Evolutionary conservation across 2,888 invertebrate genomes (phyloP).

Genomic region (Mesorhabditis spiculigera): DNA sequence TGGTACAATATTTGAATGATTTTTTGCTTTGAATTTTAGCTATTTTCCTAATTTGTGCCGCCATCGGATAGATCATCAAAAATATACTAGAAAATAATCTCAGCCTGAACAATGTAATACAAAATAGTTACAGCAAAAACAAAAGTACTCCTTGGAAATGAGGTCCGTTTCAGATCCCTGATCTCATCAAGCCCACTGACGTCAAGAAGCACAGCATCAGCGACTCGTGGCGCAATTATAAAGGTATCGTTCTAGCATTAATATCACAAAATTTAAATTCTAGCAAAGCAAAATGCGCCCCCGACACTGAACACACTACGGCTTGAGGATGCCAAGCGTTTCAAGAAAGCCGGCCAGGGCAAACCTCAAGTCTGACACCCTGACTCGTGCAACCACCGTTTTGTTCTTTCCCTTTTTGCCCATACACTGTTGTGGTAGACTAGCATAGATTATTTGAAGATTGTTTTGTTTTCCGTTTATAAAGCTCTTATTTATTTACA

Average conservation of each 20-base stretch:
- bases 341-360: slow-evolving; percentile 52
- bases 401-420: no score
- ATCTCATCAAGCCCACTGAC: slow-evolving; percentile 19
- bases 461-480: no score
- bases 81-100: slow-evolving; percentile 7
- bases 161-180: slow-evolving; percentile 25
- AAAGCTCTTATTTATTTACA: no score
- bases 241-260: slow-evolving; percentile 19
- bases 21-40: not conserved
- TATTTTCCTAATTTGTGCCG: no score
- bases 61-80: not conserved
- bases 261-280: slow-evolving; percentile 9
- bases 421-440: no score
- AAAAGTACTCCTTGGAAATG: no score
- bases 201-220: slow-evolving; percentile 19
- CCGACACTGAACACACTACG: slow-evolving; percentile 40
- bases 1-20: slow-evolving; percentile 1
- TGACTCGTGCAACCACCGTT: no score
- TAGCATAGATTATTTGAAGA: no score
- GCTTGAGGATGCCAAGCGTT: slow-evolving; percentile 40
- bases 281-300: slow-evolving; percentile 35
- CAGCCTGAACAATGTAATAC: slow-evolving; percentile 4
- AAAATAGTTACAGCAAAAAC: no score
- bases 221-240: slow-evolving; percentile 24
- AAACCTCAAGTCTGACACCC: slow-evolving; percentile 28